Evolutionary conservation across 1,140 invertebrate species (phyloP), one percentile per base, ranked within the genome.

Genomic region (Ladona fulva): DNA sequence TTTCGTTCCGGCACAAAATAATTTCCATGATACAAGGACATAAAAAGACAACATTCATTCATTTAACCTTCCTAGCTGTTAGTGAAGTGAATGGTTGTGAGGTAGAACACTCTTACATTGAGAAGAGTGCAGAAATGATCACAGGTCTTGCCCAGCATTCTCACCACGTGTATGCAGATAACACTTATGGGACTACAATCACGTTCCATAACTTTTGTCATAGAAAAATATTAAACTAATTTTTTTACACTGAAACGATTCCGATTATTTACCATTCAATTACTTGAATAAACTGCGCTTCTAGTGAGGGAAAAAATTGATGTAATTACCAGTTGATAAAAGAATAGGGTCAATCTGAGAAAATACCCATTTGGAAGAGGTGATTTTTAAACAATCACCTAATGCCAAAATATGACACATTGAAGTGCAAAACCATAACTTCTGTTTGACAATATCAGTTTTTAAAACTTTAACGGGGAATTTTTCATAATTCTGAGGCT

Each of bases 31-130:
- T 19, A 66, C 52, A 66, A 66, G 52, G 52, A 22, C 52, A 66
- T 66, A 22, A 66, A 16, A 66, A 66, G 52, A 66, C 52, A 66
- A 66, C 52, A 66, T 66, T 66, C 52, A 66, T 66, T 66, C 52
- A 66, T 66, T 66, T 66, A 16, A 19, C 52, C 52, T 66, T 66
- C 52, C 52, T 19, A 22, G 52, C 52, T 66, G 52, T 66, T 66
- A 66, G n/a, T 19, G 52, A 66, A 66, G 52, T 66, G 52, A 66
- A 66, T 66, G 52, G 52, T 66, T 66, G 52, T 66, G 52, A 66
- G 52, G 52, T 66, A 66, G 52, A 66, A 66, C 52, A 66, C 52
- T 66, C 52, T 66, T 66, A 16, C n/a, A 66, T 16, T 12, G 52
- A 19, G 14, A 19, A 19, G 52, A 66, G 52, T 66, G 52, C 52